These are phyloP conservation scores for Rotaria sp. DNA, from an alignment of 2,888 invertebrate species.

Conservation along the genomic window DNA sequence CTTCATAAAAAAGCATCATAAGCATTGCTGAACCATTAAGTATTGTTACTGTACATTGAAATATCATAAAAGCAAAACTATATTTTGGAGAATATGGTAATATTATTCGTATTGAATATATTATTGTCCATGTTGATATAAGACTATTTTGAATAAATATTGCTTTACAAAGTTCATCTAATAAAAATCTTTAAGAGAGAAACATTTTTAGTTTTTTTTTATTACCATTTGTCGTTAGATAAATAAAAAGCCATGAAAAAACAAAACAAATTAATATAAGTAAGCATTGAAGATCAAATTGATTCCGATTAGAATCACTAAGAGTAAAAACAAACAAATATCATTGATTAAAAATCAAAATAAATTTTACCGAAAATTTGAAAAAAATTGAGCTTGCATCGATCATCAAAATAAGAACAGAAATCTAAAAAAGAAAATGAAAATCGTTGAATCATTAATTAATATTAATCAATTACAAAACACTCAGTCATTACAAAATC, in stretches of 20 bases:
- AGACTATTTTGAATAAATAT: constrained; percentile 24
- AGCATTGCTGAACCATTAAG: not conserved
- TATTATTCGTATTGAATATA: not conserved
- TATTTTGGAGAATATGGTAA: not conserved
- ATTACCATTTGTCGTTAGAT: not conserved
- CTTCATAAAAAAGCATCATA: constrained; percentile 24
- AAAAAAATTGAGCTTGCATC: not conserved
- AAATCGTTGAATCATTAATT: too few species aligned
- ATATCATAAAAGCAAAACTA: not conserved
- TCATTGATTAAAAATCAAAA: not conserved
- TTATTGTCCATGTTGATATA: not conserved
- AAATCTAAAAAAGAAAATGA: not conserved
- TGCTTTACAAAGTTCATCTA: constrained; percentile 24
- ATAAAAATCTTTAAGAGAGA: too few species aligned
- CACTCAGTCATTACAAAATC: too few species aligned
- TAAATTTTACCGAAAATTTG: constrained; percentile 11
- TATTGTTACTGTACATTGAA: not conserved
- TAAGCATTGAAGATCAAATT: constrained; percentile 11
- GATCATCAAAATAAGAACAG: not conserved
- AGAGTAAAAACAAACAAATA: not conserved
- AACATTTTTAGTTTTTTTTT: too few species aligned
- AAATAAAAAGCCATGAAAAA: not conserved
- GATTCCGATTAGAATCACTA: not conserved
- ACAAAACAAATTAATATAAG: constrained; percentile 22
- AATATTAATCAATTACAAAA: too few species aligned